Evolutionary conservation across 2,113 vertebrate genomes (phyloP).

Genomic region (Engystomops pustulosus): DNA sequence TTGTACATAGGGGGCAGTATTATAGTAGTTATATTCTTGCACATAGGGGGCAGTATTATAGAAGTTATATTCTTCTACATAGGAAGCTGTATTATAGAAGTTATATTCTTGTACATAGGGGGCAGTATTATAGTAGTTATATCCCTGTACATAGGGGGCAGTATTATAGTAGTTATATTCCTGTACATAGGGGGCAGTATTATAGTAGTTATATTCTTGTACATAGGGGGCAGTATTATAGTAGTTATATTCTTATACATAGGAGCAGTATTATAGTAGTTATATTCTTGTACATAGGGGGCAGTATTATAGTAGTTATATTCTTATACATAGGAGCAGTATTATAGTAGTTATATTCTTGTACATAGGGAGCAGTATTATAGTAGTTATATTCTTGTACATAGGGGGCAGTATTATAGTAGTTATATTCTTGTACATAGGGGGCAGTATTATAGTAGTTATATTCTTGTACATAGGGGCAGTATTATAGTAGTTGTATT

Average conservation of each 20-base stretch:
- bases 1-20: neutral
- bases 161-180: constrained; percentile 8
- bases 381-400: constrained; percentile 5
- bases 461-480: neutral
- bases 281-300: constrained; percentile 1
- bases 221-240: constrained; percentile 5
- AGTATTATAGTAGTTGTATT: constrained; percentile 9
- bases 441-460: neutral
- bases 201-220: constrained; percentile 16
- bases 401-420: neutral
- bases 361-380: neutral
- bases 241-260: neutral
- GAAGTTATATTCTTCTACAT: neutral
- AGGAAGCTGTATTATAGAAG: neutral
- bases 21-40: constrained; percentile 5
- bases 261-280: neutral
- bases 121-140: constrained; percentile 4
- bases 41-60: neutral
- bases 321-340: neutral
- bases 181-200: neutral
- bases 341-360: constrained; percentile 2
- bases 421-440: neutral
- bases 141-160: neutral
- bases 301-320: constrained; percentile 5
- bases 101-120: neutral